phyloP scores from a whole-genome alignment of 2,888 invertebrate species.

The Oscheius sp. region DNA sequence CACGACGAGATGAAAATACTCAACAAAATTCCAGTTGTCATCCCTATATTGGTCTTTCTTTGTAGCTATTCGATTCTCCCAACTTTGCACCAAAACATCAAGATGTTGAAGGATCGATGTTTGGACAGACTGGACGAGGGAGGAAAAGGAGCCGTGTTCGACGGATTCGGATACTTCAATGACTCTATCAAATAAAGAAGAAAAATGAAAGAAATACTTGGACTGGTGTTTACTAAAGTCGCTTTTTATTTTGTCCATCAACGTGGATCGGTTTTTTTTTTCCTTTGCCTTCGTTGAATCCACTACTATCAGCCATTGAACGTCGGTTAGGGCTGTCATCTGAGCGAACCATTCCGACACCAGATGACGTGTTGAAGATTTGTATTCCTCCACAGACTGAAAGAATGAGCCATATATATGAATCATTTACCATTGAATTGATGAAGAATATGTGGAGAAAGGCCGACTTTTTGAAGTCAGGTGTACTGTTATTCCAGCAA shows the following conservation, averaged over 20 bases:
- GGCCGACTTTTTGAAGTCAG: slow-evolving; percentile 46
- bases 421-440: slow-evolving; percentile 46
- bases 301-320: slow-evolving; percentile 66
- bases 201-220: slow-evolving; percentile 32
- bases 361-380: slow-evolving; percentile 56
- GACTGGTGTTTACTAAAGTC: slow-evolving; percentile 57
- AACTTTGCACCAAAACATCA: slow-evolving; percentile 45
- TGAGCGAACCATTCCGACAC: slow-evolving; percentile 68
- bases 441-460: slow-evolving; percentile 65
- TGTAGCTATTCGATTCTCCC: slow-evolving; percentile 38
- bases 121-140: slow-evolving; percentile 43
- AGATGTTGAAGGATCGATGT: slow-evolving; percentile 41
- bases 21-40: slow-evolving; percentile 23
- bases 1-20: slow-evolving; percentile 15
- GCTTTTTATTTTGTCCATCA: slow-evolving; percentile 63
- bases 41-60: slow-evolving; percentile 14
- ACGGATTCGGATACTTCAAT: slow-evolving; percentile 53
- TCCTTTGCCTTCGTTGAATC: slow-evolving; percentile 63
- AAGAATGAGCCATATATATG: slow-evolving; percentile 25
- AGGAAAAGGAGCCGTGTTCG: slow-evolving; percentile 48
- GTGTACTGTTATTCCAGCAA: slow-evolving; percentile 44
- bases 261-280: slow-evolving; percentile 55
- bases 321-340: slow-evolving; percentile 47
- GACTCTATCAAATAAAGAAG: slow-evolving; percentile 26
- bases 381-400: slow-evolving; percentile 65